Base-by-base conservation (phyloP, 2,113 vertebrate genomes). In the Zapornia atra region DNA sequence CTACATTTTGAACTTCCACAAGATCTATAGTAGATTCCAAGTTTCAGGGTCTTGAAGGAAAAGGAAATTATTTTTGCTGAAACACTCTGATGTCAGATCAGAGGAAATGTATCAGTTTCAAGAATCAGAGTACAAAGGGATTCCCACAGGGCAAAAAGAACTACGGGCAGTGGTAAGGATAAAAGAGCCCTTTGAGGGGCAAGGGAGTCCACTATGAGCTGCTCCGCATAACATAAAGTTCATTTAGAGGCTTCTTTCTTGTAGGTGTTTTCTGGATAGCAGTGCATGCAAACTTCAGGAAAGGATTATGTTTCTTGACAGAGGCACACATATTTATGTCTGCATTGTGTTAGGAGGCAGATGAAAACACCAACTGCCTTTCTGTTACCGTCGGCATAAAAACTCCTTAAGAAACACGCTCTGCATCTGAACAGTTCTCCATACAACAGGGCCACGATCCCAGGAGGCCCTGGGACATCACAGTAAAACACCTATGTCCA, bases 11-110 rank as follows among this genome's bases (percentile, higher is more conserved):
- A 85, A 44, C 57, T 86, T 68, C 56, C 5, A 2, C 26, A 40
- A 76, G 29, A 75, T 44, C 61, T 76, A 6, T 13, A 84, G 61
- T 50, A 88, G 65, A 92, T 92, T 88, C 86, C 80, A 92, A 90
- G 84, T 94, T 94, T 86, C 83, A 78, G 53, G 76, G 78, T 75
- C 42, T 78, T 94, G 89, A 72, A 94, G 40, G 64, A 94, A 96
- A 83, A 82, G 78, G 75, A 77, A 96, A 84, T 91, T 84, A 88
- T 93, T 92, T 94, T 76, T 95, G 44, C 57, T 75, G 61, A 65
- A 94, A 65, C 48, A 34, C 92, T 96, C 95, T 95, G 91, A 90
- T 95, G 92, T 90, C 85, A 90, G 95, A 95, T 92, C 86, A 94
- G 89, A 96, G 76, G 88, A 72, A 93, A 80, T 1, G 5, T 75